Conservation (phyloP, 2,113 vertebrate genomes). For the Malurus cyaneus region DNA sequence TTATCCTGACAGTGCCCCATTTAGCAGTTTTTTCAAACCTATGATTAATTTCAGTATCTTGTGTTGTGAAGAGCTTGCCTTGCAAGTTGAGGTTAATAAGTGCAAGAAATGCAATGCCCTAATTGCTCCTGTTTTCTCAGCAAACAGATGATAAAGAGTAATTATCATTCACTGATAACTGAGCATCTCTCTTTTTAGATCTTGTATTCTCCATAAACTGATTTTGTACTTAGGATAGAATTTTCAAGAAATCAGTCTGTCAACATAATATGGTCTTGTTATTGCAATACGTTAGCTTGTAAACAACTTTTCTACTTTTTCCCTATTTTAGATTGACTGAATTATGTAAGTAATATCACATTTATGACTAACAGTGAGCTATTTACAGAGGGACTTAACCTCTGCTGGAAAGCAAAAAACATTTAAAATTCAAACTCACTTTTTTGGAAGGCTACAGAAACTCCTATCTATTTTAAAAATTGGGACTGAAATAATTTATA, state of each 20-base stretch:
- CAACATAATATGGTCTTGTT: not conserved
- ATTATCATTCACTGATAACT: not conserved
- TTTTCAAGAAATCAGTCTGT: not conserved
- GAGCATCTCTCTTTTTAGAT: not conserved
- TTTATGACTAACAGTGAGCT: not conserved
- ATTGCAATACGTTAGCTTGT: not conserved
- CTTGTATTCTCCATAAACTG: not conserved
- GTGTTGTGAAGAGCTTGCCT: not conserved
- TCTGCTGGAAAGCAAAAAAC: not conserved
- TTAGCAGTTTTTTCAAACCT: not conserved
- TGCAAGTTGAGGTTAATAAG: not conserved
- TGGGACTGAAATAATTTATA: not conserved
- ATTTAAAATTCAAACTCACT: not conserved
- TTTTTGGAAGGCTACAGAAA: not conserved
- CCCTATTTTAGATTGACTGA: not conserved
- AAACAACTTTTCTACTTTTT: not conserved
- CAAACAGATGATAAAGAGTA: slow-evolving; percentile 10
- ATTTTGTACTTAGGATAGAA: not conserved
- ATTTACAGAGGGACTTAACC: not conserved
- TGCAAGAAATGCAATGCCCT: not conserved
- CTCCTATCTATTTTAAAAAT: not conserved
- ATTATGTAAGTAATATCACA: not conserved
- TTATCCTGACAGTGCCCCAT: not conserved
- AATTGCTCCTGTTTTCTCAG: slow-evolving; percentile 40
- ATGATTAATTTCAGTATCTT: not conserved